Evolutionary conservation across 37 sponge, comb jelly and placozoan genomes (phyloP), one percentile per base, ranked within the genome.

Genomic region (Axinella damicornis): DNA sequence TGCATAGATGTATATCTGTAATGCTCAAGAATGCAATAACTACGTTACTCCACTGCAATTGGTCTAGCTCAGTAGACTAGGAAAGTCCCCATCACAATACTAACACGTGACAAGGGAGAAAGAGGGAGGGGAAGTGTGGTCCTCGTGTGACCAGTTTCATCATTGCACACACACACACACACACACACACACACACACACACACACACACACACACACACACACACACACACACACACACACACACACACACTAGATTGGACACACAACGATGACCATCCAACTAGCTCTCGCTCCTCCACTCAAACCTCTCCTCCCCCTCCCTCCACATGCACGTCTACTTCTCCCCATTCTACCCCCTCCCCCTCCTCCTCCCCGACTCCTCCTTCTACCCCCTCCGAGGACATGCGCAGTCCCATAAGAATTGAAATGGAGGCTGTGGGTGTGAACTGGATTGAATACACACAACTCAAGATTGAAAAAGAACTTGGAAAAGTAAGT

Each of bases 401-500:
- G 9, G 4, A 4, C 9, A 4, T 9, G 6, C 46, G 6, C 46
- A 46, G 9, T 9, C 46, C 46, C 9, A 25, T 33, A 72, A 82
- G 70, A 53, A 12, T 20, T 5, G 80, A 79, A 56, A 40, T 79
- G 28, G 28, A 52, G 12, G 21, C 20, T 6, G 65, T 52, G 56
- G 80, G 80, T 0, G 80, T 79, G 0, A 1, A 6, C 22, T 70
- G 57, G 25, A 82, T 82, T 5, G 20, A 37, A 12, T 82, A 61
- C 62, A 34, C 2, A 11, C 31, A 71, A 5, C 57, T 82, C 39
- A 57, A 59, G 32, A 38, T 57, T 5, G 25, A n/a, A 14, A 35
- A 38, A 21, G 63, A 82, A 17, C 82, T 82, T 36, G 82, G 82
- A 25, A 37, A 35, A 28, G 82, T 82, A 53, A 32, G 82, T 71